phyloP scores from a whole-genome alignment of 2,888 invertebrate genomes.

The Chrysolina haemoptera region DNA sequence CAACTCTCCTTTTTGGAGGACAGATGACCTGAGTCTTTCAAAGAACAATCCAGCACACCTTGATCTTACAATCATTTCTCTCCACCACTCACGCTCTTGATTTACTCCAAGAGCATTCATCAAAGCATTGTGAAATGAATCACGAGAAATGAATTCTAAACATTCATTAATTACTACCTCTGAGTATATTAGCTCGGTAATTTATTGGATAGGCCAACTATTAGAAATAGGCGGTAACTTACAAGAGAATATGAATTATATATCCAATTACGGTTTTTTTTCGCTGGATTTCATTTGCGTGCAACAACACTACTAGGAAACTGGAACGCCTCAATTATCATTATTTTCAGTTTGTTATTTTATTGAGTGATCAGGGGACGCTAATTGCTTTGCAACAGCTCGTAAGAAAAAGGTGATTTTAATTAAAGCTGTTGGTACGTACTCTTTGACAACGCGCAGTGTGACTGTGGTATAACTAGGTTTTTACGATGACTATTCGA shows the following conservation, averaged over 20 bases:
- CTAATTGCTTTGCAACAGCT: slow-evolving; percentile 2
- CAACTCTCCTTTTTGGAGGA: too few species aligned
- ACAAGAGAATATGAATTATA: slow-evolving; percentile 45
- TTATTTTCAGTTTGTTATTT: slow-evolving; percentile 40
- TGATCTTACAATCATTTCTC: neutral
- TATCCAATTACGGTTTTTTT: slow-evolving; percentile 43
- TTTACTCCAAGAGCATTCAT: slow-evolving; percentile 32
- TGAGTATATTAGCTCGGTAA: slow-evolving; percentile 39
- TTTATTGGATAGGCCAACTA: slow-evolving; percentile 34
- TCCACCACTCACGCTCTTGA: slow-evolving; percentile 5
- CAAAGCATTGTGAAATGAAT: slow-evolving; percentile 39
- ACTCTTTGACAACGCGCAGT: too few species aligned
- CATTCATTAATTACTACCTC: slow-evolving; percentile 36
- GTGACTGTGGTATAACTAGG: too few species aligned
- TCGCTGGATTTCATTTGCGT: slow-evolving; percentile 24
- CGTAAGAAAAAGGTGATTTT: neutral
- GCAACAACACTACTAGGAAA: slow-evolving; percentile 34
- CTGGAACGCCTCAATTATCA: slow-evolving; percentile 44
- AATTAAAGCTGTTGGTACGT: too few species aligned
- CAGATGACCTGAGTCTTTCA: neutral
- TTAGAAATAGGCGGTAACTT: slow-evolving; percentile 47
- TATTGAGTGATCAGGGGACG: slow-evolving; percentile 36
- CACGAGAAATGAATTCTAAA: slow-evolving; percentile 24
- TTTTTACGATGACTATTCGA: too few species aligned
- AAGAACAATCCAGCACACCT: neutral